Base-by-base conservation (phyloP, 2,113 vertebrate species). In the Sinocyclocheilus anshuiensis region DNA sequence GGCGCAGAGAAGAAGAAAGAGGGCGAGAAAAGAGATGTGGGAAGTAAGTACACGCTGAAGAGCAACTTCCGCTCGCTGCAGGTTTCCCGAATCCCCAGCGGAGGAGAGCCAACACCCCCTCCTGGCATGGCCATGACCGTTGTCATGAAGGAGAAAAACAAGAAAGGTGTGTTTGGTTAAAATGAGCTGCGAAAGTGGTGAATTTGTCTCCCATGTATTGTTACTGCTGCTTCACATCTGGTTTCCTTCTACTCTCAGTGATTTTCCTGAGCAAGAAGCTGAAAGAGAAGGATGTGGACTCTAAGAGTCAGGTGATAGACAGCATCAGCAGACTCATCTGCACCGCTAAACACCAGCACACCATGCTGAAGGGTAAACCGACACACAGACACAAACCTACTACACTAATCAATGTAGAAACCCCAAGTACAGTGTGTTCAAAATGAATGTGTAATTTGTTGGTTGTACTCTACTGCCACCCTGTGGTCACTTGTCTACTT, bases 111-210 rank as follows among this genome's bases (percentile, higher is more conserved):
- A 85, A 95, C 94, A 15, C 91, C 97, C 1, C 96, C 96, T 0
- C 95, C 94, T 87, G 96, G 96, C 91, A 98, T 98, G 97, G 95
- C 96, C 91, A 98, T 98, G 97, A 98, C 97, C 0, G 96, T 98
- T 8, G 97, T 98, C 92, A 97, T 96, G 90, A 97, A 97, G 94
- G 97, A 98, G 93, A 98, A 98, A 89, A 97, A 98, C 89, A 96
- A 96, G 91, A 96, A 96, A 93, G 96, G 96, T 96, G 90, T 18
- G 75, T 36, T 45, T 8, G 42, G 42, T 42, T 50, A 13, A 85
- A 11, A 3, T 20, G 57, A 72, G 15, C 48, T 42, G 84, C n/a
- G 1, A 86, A 16, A 18, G 18, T 33, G 12, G 1, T 6, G 6
- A 6, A 76, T 53, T 53, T 10, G n/a, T 18, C 8, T n/a, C 18